Base-by-base conservation (phyloP, 2,113 vertebrate genomes). In the Oryzias curvinotus region DNA sequence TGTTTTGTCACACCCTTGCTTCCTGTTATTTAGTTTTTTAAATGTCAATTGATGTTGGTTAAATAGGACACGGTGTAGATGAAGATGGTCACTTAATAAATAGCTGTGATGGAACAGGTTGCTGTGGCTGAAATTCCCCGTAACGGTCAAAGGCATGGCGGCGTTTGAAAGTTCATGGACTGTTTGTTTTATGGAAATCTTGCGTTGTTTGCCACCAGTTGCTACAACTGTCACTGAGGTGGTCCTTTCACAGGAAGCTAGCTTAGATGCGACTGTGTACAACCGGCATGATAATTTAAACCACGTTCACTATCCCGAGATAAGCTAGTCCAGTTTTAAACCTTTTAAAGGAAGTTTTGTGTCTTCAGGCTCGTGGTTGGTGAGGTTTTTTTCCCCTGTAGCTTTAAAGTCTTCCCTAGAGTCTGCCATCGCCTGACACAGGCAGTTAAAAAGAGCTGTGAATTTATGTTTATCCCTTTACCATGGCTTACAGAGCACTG, bases 201-300 rank as follows among this genome's bases (percentile, higher is more conserved):
- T 36, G 36, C 36, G 36, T 36, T 48, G 74, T 70, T 54, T 61
- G 63, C 57, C 69, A 80, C 52, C 83, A 87, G 82, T 80, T 87
- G 86, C 59, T 52, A 60, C 5, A 62, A 66, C 75, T 36, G 59
- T 81, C 83, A 65, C 75, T 57, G 65, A 76, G 80, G 83, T 88
- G 85, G 78, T 82, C 85, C 75, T 57, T 68, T 79, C 46, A 56
- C 80, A 59, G 73, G 65, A 73, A 51, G 28, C 26, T 60, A 51
- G 30, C 75, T 85, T 85, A 78, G 68, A 68, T 66, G 72, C 61
- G 25, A 18, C 52, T 78, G 25, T 30, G 36, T 26, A 26, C 5
- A 15, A 47, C 48, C 7, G 26, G 7, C 44, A 15, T 2, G 16
- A n/a, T 41, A 28, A 58, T 55, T 65, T 36, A 54, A 52, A 65